A percentile compares a stretch with the other conserved stretches of the same genome.
Evolutionary conservation across 1,140 invertebrate genomes (phyloP).

Genomic region (Calephelis virginiensis): DNA sequence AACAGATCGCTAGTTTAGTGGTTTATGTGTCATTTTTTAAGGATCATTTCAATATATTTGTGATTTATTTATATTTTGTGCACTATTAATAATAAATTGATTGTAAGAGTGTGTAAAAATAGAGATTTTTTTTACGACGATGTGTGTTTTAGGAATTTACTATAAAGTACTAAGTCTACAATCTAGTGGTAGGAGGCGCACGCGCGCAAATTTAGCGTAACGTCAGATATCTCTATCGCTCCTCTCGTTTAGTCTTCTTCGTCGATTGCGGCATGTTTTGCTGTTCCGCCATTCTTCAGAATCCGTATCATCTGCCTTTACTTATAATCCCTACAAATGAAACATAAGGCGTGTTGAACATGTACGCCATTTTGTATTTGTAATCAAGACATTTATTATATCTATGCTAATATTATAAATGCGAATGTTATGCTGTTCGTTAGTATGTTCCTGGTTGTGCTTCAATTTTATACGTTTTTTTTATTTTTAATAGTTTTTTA

Average conservation of each 20-base stretch:
- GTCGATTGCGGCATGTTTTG: conserved; percentile 36
- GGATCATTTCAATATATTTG: too few species aligned
- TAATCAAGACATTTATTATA: background rate
- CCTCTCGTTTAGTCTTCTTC: conserved; percentile 37
- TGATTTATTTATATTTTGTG: too few species aligned
- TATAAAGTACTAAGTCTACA: conserved; percentile 17
- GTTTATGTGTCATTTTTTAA: too few species aligned
- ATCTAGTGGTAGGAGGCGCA: conserved; percentile 21
- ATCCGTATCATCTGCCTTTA: conserved; percentile 10
- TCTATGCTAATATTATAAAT: background rate
- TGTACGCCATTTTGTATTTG: conserved; percentile 15
- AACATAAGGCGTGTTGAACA: conserved; percentile 7
- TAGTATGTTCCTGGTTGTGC: too few species aligned
- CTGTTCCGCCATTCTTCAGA: conserved; percentile 24
- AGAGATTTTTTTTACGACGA: background rate
- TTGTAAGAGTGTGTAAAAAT: too few species aligned
- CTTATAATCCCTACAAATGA: conserved; percentile 18
- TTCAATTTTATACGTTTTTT: too few species aligned
- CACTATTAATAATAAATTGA: too few species aligned
- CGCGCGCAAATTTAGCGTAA: conserved; percentile 38
- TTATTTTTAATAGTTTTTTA: too few species aligned
- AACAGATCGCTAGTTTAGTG: too few species aligned
- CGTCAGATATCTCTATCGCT: conserved; percentile 38
- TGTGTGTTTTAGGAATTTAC: background rate
- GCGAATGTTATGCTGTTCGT: too few species aligned